These are phyloP conservation scores for Nibea albiflora DNA, from an alignment of 2,113 vertebrate species.

Conservation along the genomic window DNA sequence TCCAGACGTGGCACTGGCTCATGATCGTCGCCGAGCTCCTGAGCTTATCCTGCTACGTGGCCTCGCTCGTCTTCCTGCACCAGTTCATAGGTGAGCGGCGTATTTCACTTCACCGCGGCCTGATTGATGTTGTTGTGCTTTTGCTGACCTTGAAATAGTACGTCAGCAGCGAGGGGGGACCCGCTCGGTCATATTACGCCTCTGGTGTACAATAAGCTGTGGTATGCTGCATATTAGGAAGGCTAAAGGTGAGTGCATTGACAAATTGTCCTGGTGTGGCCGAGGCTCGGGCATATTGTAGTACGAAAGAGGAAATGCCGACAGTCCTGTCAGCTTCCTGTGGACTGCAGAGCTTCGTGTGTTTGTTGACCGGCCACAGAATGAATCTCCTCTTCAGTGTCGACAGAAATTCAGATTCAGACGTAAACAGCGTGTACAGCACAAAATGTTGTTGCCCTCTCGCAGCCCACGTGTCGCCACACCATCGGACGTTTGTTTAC, in stretches of 20 bases:
- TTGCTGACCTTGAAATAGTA: constrained; percentile 58
- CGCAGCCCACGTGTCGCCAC: constrained; percentile 24
- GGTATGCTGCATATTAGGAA: constrained; percentile 61
- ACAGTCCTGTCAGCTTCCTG: constrained; percentile 73
- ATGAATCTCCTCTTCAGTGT: background rate
- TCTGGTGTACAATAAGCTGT: constrained; percentile 49
- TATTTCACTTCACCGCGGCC: constrained; percentile 7
- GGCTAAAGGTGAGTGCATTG: constrained; percentile 60
- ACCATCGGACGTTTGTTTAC: constrained; percentile 36
- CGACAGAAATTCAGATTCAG: background rate
- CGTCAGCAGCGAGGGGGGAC: constrained; percentile 53
- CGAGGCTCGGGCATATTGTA: background rate
- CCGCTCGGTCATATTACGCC: constrained; percentile 29
- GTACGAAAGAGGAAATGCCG: constrained; percentile 79
- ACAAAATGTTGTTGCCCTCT: background rate
- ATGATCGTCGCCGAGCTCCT: constrained; percentile 97
- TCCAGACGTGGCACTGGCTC: constrained; percentile 99
- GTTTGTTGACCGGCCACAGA: constrained; percentile 56
- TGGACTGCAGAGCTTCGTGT: constrained; percentile 49
- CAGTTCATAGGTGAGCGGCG: constrained; percentile 93
- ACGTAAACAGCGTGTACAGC: background rate
- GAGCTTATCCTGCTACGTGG: constrained; percentile 95
- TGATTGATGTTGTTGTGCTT: constrained; percentile 33
- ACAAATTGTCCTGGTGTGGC: constrained; percentile 30
- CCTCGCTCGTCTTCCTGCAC: constrained; percentile 96